A percentile compares a stretch with the other conserved stretches of the same genome.
Conservation (phyloP, 2,113 vertebrate genomes). For the Actinemys pallida region DNA sequence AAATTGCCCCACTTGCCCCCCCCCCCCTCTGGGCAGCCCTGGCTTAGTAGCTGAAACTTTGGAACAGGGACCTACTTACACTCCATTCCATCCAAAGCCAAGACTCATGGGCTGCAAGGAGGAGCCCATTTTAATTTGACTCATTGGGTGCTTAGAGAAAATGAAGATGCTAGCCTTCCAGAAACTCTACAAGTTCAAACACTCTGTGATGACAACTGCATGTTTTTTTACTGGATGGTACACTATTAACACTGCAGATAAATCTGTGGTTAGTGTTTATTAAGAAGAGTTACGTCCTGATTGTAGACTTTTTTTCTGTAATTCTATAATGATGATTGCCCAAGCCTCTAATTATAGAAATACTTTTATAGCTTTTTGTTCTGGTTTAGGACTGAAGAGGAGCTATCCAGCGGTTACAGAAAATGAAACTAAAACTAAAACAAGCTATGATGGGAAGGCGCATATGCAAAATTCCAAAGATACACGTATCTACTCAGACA, state of each 20-base stretch:
- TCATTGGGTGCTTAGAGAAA: accelerated
- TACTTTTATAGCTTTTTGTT: not conserved
- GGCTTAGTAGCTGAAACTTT: not conserved
- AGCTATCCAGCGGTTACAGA: not conserved
- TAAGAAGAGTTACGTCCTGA: not conserved
- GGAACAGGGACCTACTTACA: not conserved
- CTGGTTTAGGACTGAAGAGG: not conserved
- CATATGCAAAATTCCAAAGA: not conserved
- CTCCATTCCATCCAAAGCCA: not conserved
- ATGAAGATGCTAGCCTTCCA: not conserved
- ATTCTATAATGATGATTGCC: not conserved
- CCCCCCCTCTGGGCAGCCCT: too few relatives aligned
- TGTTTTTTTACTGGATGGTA: accelerated
- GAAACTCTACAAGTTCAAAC: not conserved
- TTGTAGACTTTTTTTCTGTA: not conserved
- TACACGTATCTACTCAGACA: accelerated
- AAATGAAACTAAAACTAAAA: not conserved
- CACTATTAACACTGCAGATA: accelerated
- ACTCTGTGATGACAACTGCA: not conserved
- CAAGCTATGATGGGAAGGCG: not conserved
- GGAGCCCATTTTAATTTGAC: not conserved
- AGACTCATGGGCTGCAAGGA: not conserved
- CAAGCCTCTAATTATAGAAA: not conserved
- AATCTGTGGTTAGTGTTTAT: accelerated
- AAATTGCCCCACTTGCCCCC: too few relatives aligned